These are phyloP conservation scores for Serranus cabrilla DNA, from an alignment of 2,797 vertebrate species.

Conservation along the genomic window DNA sequence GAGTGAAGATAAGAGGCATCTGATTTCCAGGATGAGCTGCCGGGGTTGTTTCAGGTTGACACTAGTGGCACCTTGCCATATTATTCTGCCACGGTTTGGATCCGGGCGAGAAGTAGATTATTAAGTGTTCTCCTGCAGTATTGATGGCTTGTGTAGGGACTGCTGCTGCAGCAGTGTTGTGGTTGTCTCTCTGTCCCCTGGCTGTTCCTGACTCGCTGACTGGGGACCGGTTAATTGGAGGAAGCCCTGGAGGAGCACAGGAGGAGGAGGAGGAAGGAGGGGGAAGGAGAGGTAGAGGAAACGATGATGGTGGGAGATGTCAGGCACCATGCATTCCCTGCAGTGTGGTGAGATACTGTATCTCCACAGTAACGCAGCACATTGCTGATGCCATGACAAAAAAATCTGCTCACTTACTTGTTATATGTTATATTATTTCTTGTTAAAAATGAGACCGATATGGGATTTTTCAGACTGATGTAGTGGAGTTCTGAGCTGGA, in stretches of 20 bases:
- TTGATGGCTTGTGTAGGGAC: conserved; percentile 64
- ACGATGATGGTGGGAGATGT: conserved; percentile 52
- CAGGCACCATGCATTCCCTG: conserved; percentile 41
- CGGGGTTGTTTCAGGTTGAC: conserved; percentile 59
- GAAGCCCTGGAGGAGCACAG: conserved; percentile 80
- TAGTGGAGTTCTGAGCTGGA: too few relatives aligned
- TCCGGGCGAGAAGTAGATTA: conserved; percentile 64
- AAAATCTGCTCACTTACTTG: neutral
- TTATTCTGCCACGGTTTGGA: conserved; percentile 58
- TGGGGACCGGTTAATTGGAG: conserved; percentile 84
- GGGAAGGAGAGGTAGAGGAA: conserved; percentile 47
- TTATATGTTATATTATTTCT: neutral
- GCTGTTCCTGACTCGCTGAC: conserved; percentile 81
- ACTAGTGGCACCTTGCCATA: conserved; percentile 42
- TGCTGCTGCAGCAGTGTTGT: conserved; percentile 73
- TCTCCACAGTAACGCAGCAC: neutral
- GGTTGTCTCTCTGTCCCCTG: conserved; percentile 71
- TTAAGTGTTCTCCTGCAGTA: conserved; percentile 74
- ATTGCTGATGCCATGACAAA: conserved; percentile 14
- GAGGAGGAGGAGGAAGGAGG: conserved; percentile 40
- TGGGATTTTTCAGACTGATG: too few relatives aligned
- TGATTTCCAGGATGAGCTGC: conserved; percentile 47
- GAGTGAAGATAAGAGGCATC: conserved; percentile 26
- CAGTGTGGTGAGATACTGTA: conserved; percentile 14
- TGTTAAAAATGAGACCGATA: too few relatives aligned